Evolutionary conservation across 2,888 invertebrate genomes (phyloP).

Genomic region (Tillus elongatus): DNA sequence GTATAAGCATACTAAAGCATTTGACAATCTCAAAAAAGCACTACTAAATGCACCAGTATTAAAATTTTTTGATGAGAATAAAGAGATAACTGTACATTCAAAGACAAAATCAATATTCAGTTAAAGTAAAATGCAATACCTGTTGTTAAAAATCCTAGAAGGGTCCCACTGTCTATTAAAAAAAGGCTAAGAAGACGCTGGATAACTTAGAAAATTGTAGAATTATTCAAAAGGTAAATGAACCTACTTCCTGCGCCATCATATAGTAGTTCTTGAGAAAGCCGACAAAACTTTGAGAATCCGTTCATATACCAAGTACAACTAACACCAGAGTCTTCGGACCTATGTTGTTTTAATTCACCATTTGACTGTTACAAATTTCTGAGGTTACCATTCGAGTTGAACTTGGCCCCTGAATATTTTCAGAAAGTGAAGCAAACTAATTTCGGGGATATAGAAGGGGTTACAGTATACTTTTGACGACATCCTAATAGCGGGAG

Average conservation of each 20-base stretch:
- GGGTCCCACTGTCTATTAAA: too few relatives aligned
- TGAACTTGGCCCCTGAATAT: conserved; percentile 13
- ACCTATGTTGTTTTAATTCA: too few relatives aligned
- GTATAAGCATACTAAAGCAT: neutral
- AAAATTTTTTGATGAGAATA: neutral
- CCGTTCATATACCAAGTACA: conserved; percentile 17
- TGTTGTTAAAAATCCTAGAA: too few relatives aligned
- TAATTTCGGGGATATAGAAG: conserved; percentile 11
- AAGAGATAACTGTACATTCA: too few relatives aligned
- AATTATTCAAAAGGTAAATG: conserved; percentile 7
- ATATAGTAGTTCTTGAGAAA: conserved; percentile 12
- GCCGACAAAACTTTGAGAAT: conserved; percentile 13
- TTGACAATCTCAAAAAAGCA: neutral
- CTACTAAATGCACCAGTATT: neutral
- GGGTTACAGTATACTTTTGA: conserved; percentile 15
- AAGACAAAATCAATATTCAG: too few relatives aligned
- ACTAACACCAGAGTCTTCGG: too few relatives aligned
- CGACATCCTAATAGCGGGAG: conserved; percentile 12
- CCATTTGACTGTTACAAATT: conserved; percentile 17
- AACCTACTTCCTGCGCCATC: conserved; percentile 7
- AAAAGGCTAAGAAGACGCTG: neutral
- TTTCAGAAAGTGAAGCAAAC: conserved; percentile 12
- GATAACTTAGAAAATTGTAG: neutral
- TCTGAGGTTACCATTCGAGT: conserved; percentile 12
- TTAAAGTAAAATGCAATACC: too few relatives aligned